Conservation (phyloP, 2,888 invertebrate species). For the Opisthograptis luteolata region DNA sequence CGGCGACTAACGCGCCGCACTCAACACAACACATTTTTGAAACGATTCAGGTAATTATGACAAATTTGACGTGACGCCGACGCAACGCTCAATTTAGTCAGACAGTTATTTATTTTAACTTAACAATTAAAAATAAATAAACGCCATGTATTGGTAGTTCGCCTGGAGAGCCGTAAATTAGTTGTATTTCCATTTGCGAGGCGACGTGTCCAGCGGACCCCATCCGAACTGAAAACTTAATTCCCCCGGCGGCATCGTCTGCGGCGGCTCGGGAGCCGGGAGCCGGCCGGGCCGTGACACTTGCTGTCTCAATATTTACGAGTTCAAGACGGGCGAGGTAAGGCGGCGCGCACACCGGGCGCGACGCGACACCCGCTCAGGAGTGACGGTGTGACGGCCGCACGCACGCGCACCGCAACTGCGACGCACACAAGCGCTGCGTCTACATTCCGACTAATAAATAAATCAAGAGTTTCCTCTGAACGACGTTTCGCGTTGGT, state of each 20-base stretch:
- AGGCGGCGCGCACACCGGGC: conserved; percentile 2
- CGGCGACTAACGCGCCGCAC: no score
- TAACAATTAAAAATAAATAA: neutral
- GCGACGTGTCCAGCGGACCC: conserved; percentile 27
- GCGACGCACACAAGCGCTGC: conserved; percentile 10
- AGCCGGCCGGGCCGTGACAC: conserved; percentile 1
- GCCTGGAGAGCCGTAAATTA: conserved; percentile 26
- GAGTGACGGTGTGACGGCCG: no score
- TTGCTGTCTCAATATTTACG: conserved; percentile 24
- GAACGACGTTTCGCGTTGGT: conserved; percentile 23
- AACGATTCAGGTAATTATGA: no score
- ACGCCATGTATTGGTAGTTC: neutral
- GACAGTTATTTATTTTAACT: no score
- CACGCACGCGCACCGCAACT: conserved; percentile 15
- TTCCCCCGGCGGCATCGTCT: conserved; percentile 13
- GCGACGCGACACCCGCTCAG: neutral
- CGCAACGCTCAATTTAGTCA: no score
- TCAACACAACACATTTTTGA: no score
- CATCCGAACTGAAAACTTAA: conserved; percentile 28
- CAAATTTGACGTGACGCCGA: no score
- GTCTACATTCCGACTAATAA: conserved; percentile 31
- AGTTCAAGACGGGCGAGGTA: conserved; percentile 8
- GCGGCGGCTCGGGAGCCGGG: conserved; percentile 5
- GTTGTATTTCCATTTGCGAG: conserved; percentile 13
- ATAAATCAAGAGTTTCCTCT: conserved; percentile 46